A percentile compares a stretch with the other conserved stretches of the same genome.
Conservation (phyloP, 2,888 invertebrate genomes). For the Enoplolaimus lenunculus region DNA sequence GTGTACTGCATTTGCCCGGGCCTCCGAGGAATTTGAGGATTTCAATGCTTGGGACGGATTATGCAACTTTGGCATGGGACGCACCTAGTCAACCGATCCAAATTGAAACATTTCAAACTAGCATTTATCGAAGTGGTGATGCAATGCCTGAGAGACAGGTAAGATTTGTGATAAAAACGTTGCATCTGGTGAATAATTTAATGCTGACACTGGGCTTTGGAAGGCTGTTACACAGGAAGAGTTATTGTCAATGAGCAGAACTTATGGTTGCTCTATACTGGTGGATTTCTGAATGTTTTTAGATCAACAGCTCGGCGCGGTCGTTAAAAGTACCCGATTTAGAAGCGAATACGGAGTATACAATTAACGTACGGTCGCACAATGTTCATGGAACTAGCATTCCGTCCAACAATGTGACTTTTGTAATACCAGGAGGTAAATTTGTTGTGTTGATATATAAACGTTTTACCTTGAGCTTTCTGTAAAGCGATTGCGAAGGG, state of each 20-base stretch:
- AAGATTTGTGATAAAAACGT: no score
- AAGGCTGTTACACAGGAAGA: no score
- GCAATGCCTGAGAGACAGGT: neutral
- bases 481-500: no score
- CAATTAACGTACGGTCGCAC: constrained; percentile 9
- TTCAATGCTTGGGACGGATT: neutral
- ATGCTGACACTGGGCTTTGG: no score
- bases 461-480: no score
- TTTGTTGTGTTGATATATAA: no score
- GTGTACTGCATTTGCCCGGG: constrained; percentile 20
- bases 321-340: neutral
- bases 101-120: neutral
- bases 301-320: constrained; percentile 3
- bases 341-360: neutral
- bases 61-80: constrained; percentile 13
- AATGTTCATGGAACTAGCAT: constrained; percentile 12
- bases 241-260: no score
- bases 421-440: neutral
- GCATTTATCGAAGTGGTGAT: neutral
- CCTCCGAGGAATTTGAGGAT: constrained; percentile 6
- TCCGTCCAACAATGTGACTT: constrained; percentile 15
- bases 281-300: no score
- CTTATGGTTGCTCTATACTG: no score
- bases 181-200: no score
- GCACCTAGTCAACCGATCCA: neutral